These are phyloP conservation scores for Monopterus albus DNA, from an alignment of 2,113 vertebrate species.

Conservation along the genomic window DNA sequence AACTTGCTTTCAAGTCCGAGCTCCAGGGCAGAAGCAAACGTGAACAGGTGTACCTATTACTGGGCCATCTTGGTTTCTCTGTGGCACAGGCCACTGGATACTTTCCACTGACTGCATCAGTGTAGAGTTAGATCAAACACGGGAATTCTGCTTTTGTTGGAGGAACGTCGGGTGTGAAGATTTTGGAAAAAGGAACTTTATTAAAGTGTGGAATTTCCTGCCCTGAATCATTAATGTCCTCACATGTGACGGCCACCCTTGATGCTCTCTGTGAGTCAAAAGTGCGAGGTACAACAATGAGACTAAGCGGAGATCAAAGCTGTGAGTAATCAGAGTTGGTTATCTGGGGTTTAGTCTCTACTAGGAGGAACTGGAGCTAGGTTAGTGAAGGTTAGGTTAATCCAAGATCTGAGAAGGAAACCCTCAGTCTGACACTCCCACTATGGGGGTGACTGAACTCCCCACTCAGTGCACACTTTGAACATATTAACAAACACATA, in stretches of 20 bases:
- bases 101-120: constrained; percentile 48
- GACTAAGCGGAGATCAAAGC: constrained; percentile 57
- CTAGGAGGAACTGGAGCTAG: not conserved
- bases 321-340: constrained; percentile 38
- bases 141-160: constrained; percentile 48
- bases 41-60: constrained; percentile 52
- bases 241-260: not conserved
- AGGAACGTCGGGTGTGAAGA: constrained; percentile 48
- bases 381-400: not conserved
- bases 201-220: constrained; percentile 59
- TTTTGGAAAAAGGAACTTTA: constrained; percentile 32
- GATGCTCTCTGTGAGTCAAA: not conserved
- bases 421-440: not conserved
- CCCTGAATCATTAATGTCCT: constrained; percentile 39
- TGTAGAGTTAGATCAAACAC: constrained; percentile 49
- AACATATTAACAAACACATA: not conserved
- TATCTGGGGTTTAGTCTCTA: constrained; percentile 21
- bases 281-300: constrained; percentile 29
- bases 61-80: constrained; percentile 43
- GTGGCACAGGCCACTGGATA: constrained; percentile 1
- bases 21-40: constrained; percentile 22
- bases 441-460: not conserved
- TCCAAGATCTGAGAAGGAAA: constrained; percentile 10
- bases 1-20: constrained; percentile 46
- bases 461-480: not conserved